Evolutionary conservation across 2,888 invertebrate species (phyloP).

Genomic region (Boloria selene): DNA sequence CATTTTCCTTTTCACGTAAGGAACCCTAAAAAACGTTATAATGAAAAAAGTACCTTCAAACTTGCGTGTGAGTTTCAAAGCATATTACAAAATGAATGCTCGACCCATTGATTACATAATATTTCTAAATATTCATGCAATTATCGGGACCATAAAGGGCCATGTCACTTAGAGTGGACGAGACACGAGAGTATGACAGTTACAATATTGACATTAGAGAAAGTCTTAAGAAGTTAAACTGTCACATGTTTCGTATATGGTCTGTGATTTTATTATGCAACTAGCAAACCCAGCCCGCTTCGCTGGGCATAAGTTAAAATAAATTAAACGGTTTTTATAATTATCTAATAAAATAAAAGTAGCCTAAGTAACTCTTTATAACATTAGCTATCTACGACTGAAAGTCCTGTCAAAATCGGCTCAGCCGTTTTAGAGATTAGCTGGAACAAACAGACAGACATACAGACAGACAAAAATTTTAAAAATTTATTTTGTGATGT

Average conservation of each 20-base stretch:
- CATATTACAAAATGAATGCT: not conserved
- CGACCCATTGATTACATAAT: not conserved
- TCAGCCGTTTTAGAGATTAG: too few species aligned
- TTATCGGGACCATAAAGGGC: not conserved
- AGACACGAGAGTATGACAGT: conserved; percentile 1
- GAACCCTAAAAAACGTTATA: not conserved
- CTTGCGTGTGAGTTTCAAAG: not conserved
- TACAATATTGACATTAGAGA: not conserved
- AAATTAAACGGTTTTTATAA: too few species aligned
- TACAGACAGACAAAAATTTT: too few species aligned
- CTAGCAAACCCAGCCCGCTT: too few species aligned
- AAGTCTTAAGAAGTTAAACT: not conserved
- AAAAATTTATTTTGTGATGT: too few species aligned
- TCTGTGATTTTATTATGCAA: not conserved
- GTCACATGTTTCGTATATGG: not conserved
- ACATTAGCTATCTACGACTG: too few species aligned
- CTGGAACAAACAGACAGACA: too few species aligned
- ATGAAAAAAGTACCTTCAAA: not conserved
- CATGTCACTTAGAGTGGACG: not conserved
- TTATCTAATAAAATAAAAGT: too few species aligned
- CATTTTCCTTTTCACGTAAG: not conserved
- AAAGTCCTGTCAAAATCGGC: too few species aligned
- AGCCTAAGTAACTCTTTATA: too few species aligned
- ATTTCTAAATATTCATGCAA: conserved; percentile 2
- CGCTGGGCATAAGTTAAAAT: too few species aligned